Evolutionary conservation across 1,140 invertebrate genomes (phyloP).

Genomic region (Drosophila lacertosa): DNA sequence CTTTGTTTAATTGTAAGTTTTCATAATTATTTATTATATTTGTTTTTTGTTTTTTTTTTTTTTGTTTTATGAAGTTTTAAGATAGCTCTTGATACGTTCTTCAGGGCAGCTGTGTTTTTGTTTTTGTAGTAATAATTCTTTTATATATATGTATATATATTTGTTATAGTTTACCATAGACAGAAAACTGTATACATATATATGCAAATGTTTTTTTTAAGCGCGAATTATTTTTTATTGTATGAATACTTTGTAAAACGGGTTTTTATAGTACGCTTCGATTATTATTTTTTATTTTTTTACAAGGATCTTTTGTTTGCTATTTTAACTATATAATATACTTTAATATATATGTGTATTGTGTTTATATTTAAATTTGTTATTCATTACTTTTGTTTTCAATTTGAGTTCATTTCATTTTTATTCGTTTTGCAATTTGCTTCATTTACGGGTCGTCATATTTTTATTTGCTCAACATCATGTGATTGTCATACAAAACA

Average conservation of each 20-base stretch:
- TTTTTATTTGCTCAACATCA: slow-evolving; percentile 78
- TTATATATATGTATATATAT: slow-evolving; percentile 13
- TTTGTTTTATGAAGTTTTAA: slow-evolving; percentile 58
- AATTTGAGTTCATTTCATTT: slow-evolving; percentile 31
- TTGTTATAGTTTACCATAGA: slow-evolving; percentile 44
- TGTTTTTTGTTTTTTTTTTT: slow-evolving; percentile 43
- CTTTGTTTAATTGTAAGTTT: slow-evolving; percentile 59
- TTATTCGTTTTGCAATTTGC: slow-evolving; percentile 57
- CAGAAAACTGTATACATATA: slow-evolving; percentile 48
- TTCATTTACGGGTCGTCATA: slow-evolving; percentile 52
- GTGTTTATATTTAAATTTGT: slow-evolving; percentile 62
- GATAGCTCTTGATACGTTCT: slow-evolving; percentile 66
- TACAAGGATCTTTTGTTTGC: slow-evolving; percentile 44
- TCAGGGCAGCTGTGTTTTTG: slow-evolving; percentile 50
- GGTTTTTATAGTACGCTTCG: slow-evolving; percentile 15
- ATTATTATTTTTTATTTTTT: slow-evolving; percentile 34
- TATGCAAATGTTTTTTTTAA: slow-evolving; percentile 56
- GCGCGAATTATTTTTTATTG: slow-evolving; percentile 66
- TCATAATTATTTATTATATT: slow-evolving; percentile 66
- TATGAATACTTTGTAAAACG: slow-evolving; percentile 52
- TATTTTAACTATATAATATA: slow-evolving; percentile 49
- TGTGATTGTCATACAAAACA: slow-evolving; percentile 85
- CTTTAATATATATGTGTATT: slow-evolving; percentile 52
- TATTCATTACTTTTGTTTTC: slow-evolving; percentile 54
- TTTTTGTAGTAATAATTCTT: slow-evolving; percentile 23